Percentiles rank a stretch among this genome's conserved stretches.
These are phyloP conservation scores for Oligia strigilis DNA, from an alignment of 2,888 invertebrate species.

Conservation along the genomic window DNA sequence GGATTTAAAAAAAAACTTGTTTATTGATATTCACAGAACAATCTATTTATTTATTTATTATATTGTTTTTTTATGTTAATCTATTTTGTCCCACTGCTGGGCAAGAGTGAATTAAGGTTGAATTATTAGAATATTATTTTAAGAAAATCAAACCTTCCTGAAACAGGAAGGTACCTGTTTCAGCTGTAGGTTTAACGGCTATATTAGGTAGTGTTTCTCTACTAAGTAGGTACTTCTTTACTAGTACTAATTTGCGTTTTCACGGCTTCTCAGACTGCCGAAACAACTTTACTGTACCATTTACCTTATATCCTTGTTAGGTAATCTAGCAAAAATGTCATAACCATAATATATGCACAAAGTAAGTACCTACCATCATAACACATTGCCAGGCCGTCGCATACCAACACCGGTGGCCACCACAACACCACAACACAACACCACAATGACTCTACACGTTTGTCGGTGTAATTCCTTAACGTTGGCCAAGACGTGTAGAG, in stretches of 20 bases:
- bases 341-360: not conserved
- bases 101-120: not conserved
- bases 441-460: not conserved
- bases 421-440: slow-evolving; percentile 13
- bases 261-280: not conserved
- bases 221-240: not conserved
- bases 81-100: not conserved
- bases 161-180: not conserved
- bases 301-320: not conserved
- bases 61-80: too few relatives aligned
- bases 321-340: not conserved
- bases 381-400: not conserved
- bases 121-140: not conserved
- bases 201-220: not conserved
- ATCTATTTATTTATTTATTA: not conserved
- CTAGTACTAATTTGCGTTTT: not conserved
- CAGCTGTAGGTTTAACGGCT: not conserved
- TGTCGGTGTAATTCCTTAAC: slow-evolving; percentile 14
- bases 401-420: slow-evolving; percentile 14
- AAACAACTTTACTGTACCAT: not conserved
- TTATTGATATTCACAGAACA: not conserved
- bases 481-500: not conserved
- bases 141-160: not conserved
- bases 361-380: slow-evolving; percentile 7
- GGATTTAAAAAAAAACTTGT: not conserved